Evolutionary conservation across 2,888 invertebrate species (phyloP).

Genomic region (Drosophila dives): DNA sequence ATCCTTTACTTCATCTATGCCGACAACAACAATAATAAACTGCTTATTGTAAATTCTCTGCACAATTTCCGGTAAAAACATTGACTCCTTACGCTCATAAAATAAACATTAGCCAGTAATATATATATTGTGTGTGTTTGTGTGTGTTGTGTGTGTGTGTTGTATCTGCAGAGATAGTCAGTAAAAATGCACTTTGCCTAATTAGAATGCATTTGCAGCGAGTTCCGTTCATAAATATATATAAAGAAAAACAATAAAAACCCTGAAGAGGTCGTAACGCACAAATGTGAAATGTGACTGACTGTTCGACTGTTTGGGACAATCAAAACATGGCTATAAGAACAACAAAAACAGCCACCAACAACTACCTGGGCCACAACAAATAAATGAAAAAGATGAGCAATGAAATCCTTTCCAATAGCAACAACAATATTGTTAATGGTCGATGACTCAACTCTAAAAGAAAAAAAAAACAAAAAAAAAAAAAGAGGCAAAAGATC

Average conservation of each 20-base stretch:
- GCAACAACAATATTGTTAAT: conserved; percentile 67
- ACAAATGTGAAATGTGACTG: conserved; percentile 39
- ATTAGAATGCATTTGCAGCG: conserved; percentile 66
- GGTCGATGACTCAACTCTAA: conserved; percentile 72
- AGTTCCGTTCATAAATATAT: conserved; percentile 13
- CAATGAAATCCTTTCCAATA: conserved; percentile 78
- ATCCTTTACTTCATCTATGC: conserved; percentile 14
- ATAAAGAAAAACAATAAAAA: neutral
- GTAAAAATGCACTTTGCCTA: conserved; percentile 64
- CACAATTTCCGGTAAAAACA: conserved; percentile 17
- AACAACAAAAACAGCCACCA: conserved; percentile 32
- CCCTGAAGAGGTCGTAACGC: conserved; percentile 20
- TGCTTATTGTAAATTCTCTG: conserved; percentile 13
- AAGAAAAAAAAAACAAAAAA: conserved; percentile 11
- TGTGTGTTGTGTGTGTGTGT: neutral
- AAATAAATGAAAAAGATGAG: conserved; percentile 44
- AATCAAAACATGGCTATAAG: conserved; percentile 57
- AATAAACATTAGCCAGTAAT: conserved; percentile 19
- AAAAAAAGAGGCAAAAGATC: conserved; percentile 54
- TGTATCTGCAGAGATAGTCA: neutral
- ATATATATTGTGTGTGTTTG: conserved; percentile 2
- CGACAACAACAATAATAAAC: conserved; percentile 1
- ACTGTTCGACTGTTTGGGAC: conserved; percentile 38
- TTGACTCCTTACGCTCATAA: conserved; percentile 16
- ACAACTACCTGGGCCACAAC: conserved; percentile 53